phyloP scores from a whole-genome alignment of 2,888 invertebrate genomes.

The Drosophila kuntzei region DNA sequence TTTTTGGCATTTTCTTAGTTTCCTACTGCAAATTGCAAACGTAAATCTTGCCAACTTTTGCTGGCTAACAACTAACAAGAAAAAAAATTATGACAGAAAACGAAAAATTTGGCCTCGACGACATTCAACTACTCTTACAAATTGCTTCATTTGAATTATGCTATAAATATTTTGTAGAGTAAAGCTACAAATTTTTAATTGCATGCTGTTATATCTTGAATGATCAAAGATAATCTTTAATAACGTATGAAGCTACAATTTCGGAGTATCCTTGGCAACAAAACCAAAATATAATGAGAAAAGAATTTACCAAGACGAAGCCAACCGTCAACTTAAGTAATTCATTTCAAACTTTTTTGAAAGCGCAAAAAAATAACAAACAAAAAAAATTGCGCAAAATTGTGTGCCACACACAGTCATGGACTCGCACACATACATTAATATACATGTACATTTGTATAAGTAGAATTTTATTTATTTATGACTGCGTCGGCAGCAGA shows the following conservation, averaged over 20 bases:
- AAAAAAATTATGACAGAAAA: constrained; percentile 25
- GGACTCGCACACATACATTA: constrained; percentile 29
- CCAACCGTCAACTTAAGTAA: constrained; percentile 57
- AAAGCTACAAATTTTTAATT: background rate
- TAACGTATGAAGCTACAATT: background rate
- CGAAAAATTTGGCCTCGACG: constrained; percentile 17
- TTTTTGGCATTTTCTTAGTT: constrained; percentile 39
- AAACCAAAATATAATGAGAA: constrained; percentile 2
- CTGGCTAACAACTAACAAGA: constrained; percentile 37
- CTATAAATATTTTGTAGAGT: background rate
- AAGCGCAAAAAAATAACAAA: constrained; percentile 30
- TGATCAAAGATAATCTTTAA: background rate
- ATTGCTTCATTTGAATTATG: background rate
- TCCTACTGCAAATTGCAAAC: constrained; percentile 61
- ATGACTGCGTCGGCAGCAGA: constrained; percentile 54
- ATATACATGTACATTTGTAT: constrained; percentile 28
- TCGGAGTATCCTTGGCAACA: background rate
- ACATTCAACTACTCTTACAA: constrained; percentile 32
- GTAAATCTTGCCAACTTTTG: constrained; percentile 68
- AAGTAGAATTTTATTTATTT: constrained; percentile 73
- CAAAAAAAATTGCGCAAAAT: constrained; percentile 29
- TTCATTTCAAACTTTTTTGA: constrained; percentile 73
- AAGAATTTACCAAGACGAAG: constrained; percentile 19
- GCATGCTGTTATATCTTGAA: background rate
- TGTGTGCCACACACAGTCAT: constrained; percentile 49